Percentiles rank a stretch among this genome's conserved stretches.
Conservation (phyloP, 2,888 invertebrate genomes). For the Oscheius sp. region DNA sequence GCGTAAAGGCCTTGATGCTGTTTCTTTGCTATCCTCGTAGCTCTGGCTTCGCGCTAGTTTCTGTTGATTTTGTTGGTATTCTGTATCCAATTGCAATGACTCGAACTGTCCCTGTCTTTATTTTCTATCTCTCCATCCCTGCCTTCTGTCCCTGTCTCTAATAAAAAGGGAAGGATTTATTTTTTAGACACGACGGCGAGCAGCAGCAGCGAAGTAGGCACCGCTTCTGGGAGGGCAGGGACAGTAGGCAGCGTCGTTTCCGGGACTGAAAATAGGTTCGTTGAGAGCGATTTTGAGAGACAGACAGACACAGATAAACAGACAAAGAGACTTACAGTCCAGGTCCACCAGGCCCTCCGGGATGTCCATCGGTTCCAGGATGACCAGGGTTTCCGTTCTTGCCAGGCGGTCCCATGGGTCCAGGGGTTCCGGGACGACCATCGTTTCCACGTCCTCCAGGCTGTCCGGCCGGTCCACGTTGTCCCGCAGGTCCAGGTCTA, state of each 20-base stretch:
- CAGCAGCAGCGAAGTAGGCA: constrained; percentile 47
- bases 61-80: no score
- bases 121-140: no score
- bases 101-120: no score
- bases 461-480: constrained; percentile 60
- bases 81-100: no score
- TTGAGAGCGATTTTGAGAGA: no score
- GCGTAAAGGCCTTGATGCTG: no score
- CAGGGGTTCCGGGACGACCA: constrained; percentile 58
- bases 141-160: constrained; percentile 8
- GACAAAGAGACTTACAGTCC: constrained; percentile 37
- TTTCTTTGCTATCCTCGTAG: no score
- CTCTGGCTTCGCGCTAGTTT: no score
- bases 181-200: constrained; percentile 24
- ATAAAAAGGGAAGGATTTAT: neutral
- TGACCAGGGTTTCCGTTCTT: constrained; percentile 48
- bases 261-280: constrained; percentile 37
- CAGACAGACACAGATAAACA: neutral
- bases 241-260: constrained; percentile 61
- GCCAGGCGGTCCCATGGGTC: constrained; percentile 60
- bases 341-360: constrained; percentile 54
- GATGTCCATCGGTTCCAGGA: constrained; percentile 52
- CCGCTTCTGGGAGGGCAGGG: constrained; percentile 59
- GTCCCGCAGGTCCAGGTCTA: constrained; percentile 57
- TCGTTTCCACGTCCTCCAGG: constrained; percentile 58